Base-by-base conservation (phyloP, 1,140 invertebrate species). In the Apis cerana region DNA sequence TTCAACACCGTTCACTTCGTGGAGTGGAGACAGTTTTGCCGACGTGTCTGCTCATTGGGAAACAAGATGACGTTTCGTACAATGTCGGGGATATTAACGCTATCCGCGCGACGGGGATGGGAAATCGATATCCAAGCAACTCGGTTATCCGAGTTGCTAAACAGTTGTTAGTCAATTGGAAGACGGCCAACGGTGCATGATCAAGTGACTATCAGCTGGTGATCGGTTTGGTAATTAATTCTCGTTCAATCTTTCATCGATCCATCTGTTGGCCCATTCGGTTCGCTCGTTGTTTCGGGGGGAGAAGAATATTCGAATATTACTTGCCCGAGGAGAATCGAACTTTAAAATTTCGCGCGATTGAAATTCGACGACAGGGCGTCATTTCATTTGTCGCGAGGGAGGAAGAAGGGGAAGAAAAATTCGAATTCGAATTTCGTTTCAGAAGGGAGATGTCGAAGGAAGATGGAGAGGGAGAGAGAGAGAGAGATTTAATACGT, bases 181-280 rank as follows among this genome's bases (percentile, higher is more conserved):
- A n/a, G 48, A 9, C 17, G 0, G 71, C 72, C 80, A 80, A 9
- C 50, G 17, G n/a, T 21, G 61, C 54, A 75, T 7, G 33, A 75
- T 80, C 59, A 19, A 80, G 33, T 65, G 78, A 21, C 70, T 65
- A 50, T 80, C 78, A 48, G 50, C 62, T n/a, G 70, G 27, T 74
- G 74, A 80, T 80, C 71, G 67, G 70, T 62, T 43, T 50, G 58
- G 1, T 75, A 75, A 75, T 75, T 75, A 61, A 21, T 61, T 75
- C 54, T 48, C 79, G 12, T 27, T 65, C 59, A 11, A 72, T 62
- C 54, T 52, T 59, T 70, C 50, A 8, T 68, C 64, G n/a, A n/a
- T 70, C 67, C 12, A 27, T 33, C 11, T 33, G 19, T 27, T 23
- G 17, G 17, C 17, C 56, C 9, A 15, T 8, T 9, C 21, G 19